A percentile compares a stretch with the other conserved stretches of the same genome.
Conservation (phyloP, 2,888 invertebrate genomes). For the Epistrophe grossulariae region DNA sequence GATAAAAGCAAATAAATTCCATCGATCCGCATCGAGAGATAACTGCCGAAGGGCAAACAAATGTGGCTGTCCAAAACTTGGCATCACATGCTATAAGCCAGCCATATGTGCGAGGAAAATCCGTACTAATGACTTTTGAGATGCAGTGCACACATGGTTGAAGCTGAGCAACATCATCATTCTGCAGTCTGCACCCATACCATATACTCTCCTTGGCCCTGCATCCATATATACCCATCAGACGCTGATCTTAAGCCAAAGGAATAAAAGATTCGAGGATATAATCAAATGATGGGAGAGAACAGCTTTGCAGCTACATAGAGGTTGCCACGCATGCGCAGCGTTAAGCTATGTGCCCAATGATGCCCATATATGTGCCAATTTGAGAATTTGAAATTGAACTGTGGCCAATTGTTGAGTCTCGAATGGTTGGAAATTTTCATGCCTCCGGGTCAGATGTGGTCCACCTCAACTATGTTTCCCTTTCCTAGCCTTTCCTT, state of each 20-base stretch:
- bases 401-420: slow-evolving; percentile 71
- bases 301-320: slow-evolving; percentile 8
- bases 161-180: background rate
- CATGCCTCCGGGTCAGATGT: slow-evolving; percentile 67
- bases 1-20: slow-evolving; percentile 73
- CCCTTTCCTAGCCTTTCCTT: background rate
- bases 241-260: slow-evolving; percentile 50
- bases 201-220: no score
- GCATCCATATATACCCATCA: background rate
- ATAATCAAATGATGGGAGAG: slow-evolving; percentile 68
- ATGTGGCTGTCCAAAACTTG: slow-evolving; percentile 52
- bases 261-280: slow-evolving; percentile 63
- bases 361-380: slow-evolving; percentile 43
- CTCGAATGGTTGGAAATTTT: slow-evolving; percentile 54
- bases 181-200: background rate
- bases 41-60: slow-evolving; percentile 73
- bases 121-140: slow-evolving; percentile 65
- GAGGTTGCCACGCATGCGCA: slow-evolving; percentile 56
- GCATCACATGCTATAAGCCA: slow-evolving; percentile 4
- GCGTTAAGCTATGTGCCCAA: background rate
- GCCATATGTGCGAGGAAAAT: slow-evolving; percentile 72
- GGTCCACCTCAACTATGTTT: slow-evolving; percentile 55
- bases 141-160: slow-evolving; percentile 6
- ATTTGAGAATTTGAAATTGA: slow-evolving; percentile 69
- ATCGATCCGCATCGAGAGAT: slow-evolving; percentile 72